Conservation (phyloP, 2,797 vertebrate genomes). For the Tangara arthus region DNA sequence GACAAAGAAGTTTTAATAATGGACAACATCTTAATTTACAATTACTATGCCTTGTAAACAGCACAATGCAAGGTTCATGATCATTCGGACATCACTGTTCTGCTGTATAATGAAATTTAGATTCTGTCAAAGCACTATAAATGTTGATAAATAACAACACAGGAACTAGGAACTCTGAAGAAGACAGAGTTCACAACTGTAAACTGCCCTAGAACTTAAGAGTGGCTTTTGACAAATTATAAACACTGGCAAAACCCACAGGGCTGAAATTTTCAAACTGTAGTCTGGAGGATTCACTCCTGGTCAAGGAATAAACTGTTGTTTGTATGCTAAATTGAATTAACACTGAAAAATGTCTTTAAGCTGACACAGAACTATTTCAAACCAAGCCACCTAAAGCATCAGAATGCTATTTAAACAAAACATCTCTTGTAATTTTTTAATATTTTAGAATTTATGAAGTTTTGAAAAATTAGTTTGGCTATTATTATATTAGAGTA, state of each 20-base stretch:
- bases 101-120: neutral
- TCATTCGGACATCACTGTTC: neutral
- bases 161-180: neutral
- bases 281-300: neutral
- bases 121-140: neutral
- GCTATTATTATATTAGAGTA: neutral
- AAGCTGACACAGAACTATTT: neutral
- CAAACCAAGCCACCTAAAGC: neutral
- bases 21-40: neutral
- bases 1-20: neutral
- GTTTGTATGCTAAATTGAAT: neutral
- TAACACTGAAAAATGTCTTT: neutral
- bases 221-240: neutral
- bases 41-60: neutral
- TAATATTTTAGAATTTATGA: neutral
- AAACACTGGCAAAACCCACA: neutral
- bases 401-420: neutral
- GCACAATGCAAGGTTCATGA: rapidly evolving
- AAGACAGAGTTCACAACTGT: neutral
- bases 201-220: neutral
- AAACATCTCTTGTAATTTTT: neutral
- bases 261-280: neutral
- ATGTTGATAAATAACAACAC: neutral
- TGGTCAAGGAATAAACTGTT: neutral
- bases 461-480: neutral